These are phyloP conservation scores for Ephydatia muelleri DNA, from an alignment of 37 sponge, comb jelly and placozoan genomes.

Conservation along the genomic window DNA sequence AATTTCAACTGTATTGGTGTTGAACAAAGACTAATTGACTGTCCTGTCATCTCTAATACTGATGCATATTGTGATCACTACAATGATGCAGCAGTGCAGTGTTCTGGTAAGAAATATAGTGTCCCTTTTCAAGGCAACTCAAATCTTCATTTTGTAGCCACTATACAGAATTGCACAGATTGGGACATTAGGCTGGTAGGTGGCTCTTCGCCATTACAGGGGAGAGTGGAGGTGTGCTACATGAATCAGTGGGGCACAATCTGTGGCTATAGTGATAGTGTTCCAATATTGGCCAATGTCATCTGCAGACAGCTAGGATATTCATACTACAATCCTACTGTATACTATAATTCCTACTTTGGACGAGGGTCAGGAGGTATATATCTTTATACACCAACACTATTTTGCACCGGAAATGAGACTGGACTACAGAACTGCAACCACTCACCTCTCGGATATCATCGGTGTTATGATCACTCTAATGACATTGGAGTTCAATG, in stretches of 20 bases:
- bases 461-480: background rate
- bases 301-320: background rate
- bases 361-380: background rate
- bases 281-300: background rate
- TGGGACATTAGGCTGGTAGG: background rate
- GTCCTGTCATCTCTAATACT: background rate
- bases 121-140: background rate
- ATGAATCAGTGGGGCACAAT: background rate
- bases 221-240: background rate
- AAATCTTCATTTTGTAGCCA: background rate
- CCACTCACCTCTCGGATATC: background rate
- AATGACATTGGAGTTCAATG: background rate
- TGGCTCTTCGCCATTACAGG: background rate
- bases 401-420: background rate
- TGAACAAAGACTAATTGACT: background rate
- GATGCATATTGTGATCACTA: background rate
- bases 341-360: background rate
- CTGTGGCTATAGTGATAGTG: background rate
- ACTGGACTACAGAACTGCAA: background rate
- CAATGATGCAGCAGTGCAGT: slow-evolving; percentile 10
- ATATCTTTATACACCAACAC: background rate
- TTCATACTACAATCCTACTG: background rate
- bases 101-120: background rate
- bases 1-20: background rate
- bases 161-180: background rate